Conservation (phyloP, 2,113 vertebrate genomes). For the Saccopteryx leptura region DNA sequence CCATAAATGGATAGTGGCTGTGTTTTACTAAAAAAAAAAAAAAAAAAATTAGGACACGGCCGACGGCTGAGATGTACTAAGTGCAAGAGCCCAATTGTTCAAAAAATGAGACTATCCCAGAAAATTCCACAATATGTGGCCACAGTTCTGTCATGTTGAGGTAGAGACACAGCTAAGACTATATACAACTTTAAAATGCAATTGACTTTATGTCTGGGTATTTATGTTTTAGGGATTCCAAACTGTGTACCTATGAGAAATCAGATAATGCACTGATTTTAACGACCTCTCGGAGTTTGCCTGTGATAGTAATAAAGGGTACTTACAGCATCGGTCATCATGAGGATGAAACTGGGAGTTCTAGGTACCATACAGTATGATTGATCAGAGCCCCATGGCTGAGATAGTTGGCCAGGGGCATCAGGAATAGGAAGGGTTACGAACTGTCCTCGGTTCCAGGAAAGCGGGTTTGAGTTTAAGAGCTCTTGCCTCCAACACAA, state of each 20-base stretch:
- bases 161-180: background rate
- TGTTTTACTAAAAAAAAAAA: background rate
- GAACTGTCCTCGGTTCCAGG: background rate
- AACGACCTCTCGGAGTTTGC: background rate
- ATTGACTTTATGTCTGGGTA: background rate
- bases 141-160: background rate
- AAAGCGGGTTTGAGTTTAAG: background rate
- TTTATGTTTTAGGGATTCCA: conserved; percentile 30
- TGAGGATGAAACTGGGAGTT: background rate
- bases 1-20: background rate
- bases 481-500: conserved; percentile 8
- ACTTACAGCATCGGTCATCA: background rate
- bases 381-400: background rate
- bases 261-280: background rate
- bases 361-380: background rate
- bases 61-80: background rate
- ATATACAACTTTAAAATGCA: background rate
- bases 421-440: background rate
- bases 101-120: background rate
- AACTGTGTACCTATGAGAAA: background rate
- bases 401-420: background rate
- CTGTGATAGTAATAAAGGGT: background rate
- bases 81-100: background rate
- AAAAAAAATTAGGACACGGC: background rate
- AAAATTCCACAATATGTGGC: background rate